Conservation (phyloP, 2,113 vertebrate species). For the Naja naja region DNA sequence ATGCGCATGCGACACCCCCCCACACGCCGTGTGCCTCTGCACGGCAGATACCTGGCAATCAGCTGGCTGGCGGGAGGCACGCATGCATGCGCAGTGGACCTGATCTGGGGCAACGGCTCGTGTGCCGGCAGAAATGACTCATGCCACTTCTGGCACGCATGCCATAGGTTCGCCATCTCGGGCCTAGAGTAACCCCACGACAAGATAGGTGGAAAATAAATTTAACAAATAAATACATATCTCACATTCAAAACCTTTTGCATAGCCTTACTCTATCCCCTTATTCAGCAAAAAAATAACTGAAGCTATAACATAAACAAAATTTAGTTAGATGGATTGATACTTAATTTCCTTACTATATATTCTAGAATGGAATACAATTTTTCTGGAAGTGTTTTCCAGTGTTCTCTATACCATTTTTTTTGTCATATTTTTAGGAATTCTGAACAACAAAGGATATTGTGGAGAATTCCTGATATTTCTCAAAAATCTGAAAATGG, state of each 20-base stretch:
- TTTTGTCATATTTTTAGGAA: slow-evolving; percentile 78
- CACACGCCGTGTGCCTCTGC: no score
- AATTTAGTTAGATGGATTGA: not conserved
- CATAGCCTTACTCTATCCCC: not conserved
- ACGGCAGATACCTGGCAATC: no score
- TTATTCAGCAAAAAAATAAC: not conserved
- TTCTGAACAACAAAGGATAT: slow-evolving; percentile 90
- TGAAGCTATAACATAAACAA: not conserved
- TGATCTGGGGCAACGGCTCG: no score
- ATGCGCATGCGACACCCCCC: no score
- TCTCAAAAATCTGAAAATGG: slow-evolving; percentile 97
- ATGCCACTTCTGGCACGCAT: no score
- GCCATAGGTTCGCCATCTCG: no score
- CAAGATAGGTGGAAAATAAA: no score
- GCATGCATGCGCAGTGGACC: no score
- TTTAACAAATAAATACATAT: not conserved
- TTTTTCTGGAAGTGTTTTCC: not conserved
- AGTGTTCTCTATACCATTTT: not conserved
- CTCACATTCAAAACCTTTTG: not conserved
- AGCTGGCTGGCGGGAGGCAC: no score
- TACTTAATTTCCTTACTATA: not conserved
- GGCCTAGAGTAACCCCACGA: no score
- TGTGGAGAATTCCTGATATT: slow-evolving; percentile 98
- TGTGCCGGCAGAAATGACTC: no score
- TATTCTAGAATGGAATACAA: not conserved